These are phyloP conservation scores for Apodemus agrarius DNA, from an alignment of 2,797 vertebrate species.

Conservation along the genomic window DNA sequence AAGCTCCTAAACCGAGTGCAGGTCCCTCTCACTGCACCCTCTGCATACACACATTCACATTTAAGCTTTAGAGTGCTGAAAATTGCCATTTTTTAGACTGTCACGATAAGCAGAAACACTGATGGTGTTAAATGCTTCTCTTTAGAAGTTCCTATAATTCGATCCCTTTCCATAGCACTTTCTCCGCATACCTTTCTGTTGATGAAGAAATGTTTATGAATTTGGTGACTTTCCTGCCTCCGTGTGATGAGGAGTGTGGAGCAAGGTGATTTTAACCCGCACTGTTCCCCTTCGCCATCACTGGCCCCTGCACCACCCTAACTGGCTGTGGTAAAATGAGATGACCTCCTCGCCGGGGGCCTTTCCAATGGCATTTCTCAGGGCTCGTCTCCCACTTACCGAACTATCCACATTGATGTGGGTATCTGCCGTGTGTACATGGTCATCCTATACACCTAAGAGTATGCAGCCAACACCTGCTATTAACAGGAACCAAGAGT, in stretches of 20 bases:
- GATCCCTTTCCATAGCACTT: constrained; percentile 20
- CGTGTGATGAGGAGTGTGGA: neutral
- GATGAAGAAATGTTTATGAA: constrained; percentile 28
- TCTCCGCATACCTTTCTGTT: constrained; percentile 43
- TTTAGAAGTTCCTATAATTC: neutral
- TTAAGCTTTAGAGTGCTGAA: neutral
- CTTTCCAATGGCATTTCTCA: neutral
- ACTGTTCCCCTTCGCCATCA: neutral
- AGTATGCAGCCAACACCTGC: neutral
- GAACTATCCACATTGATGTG: neutral
- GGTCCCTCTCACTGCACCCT: neutral
- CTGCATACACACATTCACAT: neutral
- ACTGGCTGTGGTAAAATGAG: neutral
- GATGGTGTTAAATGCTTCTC: neutral
- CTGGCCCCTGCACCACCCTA: neutral
- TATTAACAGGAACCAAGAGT: neutral
- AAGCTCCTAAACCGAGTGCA: neutral
- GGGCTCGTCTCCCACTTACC: neutral
- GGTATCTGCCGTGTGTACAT: neutral
- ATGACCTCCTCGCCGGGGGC: neutral
- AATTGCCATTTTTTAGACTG: neutral
- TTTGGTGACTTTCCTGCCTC: neutral
- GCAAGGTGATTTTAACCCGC: neutral
- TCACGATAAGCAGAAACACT: neutral
- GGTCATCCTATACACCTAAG: neutral